Conservation (phyloP, 1,140 invertebrate species). For the Physella acuta region DNA sequence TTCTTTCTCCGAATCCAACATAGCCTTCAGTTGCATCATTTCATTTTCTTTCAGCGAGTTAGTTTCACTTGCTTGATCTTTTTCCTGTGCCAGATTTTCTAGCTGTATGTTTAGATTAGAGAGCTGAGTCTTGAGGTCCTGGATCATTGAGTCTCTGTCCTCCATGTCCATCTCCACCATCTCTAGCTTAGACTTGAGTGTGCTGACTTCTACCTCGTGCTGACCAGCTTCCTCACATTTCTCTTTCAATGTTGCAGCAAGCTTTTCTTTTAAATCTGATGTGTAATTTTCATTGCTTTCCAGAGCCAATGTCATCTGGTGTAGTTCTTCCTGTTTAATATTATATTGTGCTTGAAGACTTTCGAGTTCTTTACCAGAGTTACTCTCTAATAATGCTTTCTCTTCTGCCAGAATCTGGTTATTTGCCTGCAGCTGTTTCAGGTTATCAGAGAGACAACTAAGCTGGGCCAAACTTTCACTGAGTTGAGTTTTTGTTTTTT, state of each 20-base stretch:
- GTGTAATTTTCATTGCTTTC: not conserved
- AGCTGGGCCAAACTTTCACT: not conserved
- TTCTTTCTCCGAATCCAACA: not conserved
- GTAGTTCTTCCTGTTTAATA: too few species aligned
- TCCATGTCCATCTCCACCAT: slow-evolving; percentile 22
- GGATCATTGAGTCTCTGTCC: not conserved
- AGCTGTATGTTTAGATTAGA: not conserved
- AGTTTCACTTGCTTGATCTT: not conserved
- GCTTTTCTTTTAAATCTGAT: not conserved
- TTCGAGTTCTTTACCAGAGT: too few species aligned
- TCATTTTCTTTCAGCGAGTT: not conserved
- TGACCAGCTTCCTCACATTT: not conserved
- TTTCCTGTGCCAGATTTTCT: not conserved
- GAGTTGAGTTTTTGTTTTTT: not conserved
- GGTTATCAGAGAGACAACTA: not conserved
- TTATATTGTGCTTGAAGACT: too few species aligned
- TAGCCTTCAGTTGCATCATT: not conserved
- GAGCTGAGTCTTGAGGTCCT: not conserved
- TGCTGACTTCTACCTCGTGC: not conserved
- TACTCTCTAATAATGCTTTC: too few species aligned
- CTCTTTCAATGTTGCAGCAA: not conserved
- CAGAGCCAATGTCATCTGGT: too few species aligned
- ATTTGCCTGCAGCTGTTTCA: not conserved
- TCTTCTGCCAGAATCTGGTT: too few species aligned
- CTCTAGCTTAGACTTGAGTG: slow-evolving; percentile 10